Base-by-base conservation (phyloP, 2,888 invertebrate genomes). In the Drosophila melanocephala region DNA sequence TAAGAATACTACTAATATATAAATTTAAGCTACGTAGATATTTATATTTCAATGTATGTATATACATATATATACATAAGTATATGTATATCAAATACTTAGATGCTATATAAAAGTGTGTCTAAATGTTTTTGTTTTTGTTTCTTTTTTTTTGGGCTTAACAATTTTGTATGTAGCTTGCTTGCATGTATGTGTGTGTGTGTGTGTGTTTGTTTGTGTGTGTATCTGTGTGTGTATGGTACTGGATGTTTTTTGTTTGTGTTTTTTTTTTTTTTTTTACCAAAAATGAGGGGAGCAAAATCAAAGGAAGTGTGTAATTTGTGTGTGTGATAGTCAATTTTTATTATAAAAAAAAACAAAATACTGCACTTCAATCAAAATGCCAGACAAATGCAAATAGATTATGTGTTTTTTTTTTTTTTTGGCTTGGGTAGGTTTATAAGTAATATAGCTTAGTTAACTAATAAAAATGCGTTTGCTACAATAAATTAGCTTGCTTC, bases 351-450 rank as follows among this genome's bases (percentile, higher is more conserved):
- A 37, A 37, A 70, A 32, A 35, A 5, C 35, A 35, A 59, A 63
- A 59, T 56, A 39, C 69, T 69, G 56, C 64, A 75, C 52, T 75
- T 76, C 44, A 72, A 77, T 77, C 56, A 77, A 79, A 77, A 79
- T 80, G 61, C 61, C 47, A 81, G 77, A 78, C 76, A 78, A 78
- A 79, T 81, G 81, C 79, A 81, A 81, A 67, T 35, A 63, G 5
- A 22, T 47, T 33, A 32, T 19, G 12, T 63, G 35, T 0, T 39
- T 16, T 37, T 47, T 51, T 32, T 75, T 60, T 55, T 30, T 59
- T 58, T 42, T 30, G n/a, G 12, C 58, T 63, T 58, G 30, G 52
- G 26, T 50, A 16, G 10, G n/a, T 50, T 47, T 37, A 39, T 68
- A 32, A 69, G 68, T 65, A 53, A 61, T 63, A 44, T 61, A 66